These are phyloP conservation scores for Halotydeus destructor DNA, from an alignment of 1,140 invertebrate genomes.

Conservation along the genomic window DNA sequence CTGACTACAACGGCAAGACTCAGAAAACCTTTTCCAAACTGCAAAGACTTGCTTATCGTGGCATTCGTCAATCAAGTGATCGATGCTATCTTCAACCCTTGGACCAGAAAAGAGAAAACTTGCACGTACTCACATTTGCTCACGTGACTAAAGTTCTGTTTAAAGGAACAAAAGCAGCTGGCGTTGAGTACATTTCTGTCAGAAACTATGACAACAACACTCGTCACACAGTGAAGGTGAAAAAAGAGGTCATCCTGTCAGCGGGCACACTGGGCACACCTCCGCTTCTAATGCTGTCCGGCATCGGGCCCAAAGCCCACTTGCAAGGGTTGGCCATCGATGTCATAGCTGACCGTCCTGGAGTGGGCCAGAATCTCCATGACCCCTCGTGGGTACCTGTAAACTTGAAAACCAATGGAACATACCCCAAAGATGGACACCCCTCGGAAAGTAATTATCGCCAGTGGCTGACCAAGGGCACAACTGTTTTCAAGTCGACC, in stretches of 20 bases:
- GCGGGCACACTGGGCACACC: slow-evolving; percentile 73
- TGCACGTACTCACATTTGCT: slow-evolving; percentile 63
- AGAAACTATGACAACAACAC: slow-evolving; percentile 42
- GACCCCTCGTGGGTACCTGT: slow-evolving; percentile 20
- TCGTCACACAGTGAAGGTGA: slow-evolving; percentile 40
- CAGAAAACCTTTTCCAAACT: too few relatives aligned
- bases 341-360: slow-evolving; percentile 40
- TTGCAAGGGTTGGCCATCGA: slow-evolving; percentile 37
- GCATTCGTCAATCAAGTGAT: too few relatives aligned
- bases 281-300: slow-evolving; percentile 75
- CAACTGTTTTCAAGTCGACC: too few relatives aligned
- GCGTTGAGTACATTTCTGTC: slow-evolving; percentile 54
- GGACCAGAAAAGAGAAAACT: slow-evolving; percentile 50
- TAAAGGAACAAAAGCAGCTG: slow-evolving; percentile 53
- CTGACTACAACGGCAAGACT: too few relatives aligned
- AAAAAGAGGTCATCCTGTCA: slow-evolving; percentile 65
- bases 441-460: too few relatives aligned
- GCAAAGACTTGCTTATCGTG: too few relatives aligned
- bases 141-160: slow-evolving; percentile 64
- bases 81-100: slow-evolving; percentile 49
- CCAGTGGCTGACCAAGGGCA: too few relatives aligned
- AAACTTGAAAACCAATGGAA: too few relatives aligned
- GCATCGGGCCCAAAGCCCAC: slow-evolving; percentile 59
- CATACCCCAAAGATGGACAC: too few relatives aligned
- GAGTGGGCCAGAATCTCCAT: slow-evolving; percentile 62